Percentiles rank a stretch among this genome's conserved stretches.
These are phyloP conservation scores for Sepioteuthis lessoniana DNA, from an alignment of 2,888 invertebrate species.

Conservation along the genomic window DNA sequence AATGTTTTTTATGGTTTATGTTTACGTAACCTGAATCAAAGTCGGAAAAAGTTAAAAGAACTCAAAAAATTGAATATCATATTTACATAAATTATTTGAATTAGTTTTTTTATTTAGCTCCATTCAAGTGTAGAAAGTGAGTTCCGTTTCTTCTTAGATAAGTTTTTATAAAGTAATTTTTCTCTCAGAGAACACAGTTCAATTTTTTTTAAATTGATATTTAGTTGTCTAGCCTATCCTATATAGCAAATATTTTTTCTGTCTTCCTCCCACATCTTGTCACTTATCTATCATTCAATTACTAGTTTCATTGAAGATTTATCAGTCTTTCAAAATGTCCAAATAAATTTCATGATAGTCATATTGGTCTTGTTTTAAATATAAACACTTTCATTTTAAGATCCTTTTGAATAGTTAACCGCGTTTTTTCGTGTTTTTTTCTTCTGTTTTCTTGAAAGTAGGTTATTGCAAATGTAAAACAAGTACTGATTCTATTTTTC, in stretches of 20 bases:
- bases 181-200: background rate
- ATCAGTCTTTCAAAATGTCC: background rate
- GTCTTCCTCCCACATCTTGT: background rate
- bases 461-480: background rate
- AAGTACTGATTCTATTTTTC: background rate
- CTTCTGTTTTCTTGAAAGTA: background rate
- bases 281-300: background rate
- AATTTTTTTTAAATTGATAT: too few relatives aligned
- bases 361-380: background rate
- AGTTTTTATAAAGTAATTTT: background rate
- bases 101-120: background rate
- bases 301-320: background rate
- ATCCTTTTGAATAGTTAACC: background rate
- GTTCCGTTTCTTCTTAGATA: background rate
- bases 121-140: background rate
- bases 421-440: too few relatives aligned
- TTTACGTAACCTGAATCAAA: too few relatives aligned
- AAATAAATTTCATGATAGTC: background rate
- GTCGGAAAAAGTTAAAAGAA: too few relatives aligned
- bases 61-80: background rate
- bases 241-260: slow-evolving; percentile 3
- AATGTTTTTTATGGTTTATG: too few relatives aligned
- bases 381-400: slow-evolving; percentile 4
- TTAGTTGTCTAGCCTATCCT: background rate
- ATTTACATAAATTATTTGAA: background rate